Evolutionary conservation across 2,888 invertebrate genomes (phyloP).

Genomic region (Torymus texanus): DNA sequence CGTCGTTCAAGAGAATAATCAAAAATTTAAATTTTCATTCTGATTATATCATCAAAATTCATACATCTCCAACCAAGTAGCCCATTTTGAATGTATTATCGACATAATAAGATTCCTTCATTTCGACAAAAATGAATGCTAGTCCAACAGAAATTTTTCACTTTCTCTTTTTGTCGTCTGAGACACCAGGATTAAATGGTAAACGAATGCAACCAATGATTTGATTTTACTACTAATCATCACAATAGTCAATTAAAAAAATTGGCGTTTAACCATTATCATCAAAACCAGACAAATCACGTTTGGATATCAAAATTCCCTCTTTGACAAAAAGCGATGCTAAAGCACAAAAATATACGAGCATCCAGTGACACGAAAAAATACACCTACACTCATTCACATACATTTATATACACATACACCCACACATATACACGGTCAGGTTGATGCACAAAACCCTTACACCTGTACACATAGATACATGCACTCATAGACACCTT

Average conservation of each 20-base stretch:
- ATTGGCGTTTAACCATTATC: neutral
- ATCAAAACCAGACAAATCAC: neutral
- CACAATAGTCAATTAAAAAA: neutral
- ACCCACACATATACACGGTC: neutral
- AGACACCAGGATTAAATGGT: too few species aligned
- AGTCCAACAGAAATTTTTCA: too few species aligned
- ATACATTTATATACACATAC: neutral
- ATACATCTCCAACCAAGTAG: neutral
- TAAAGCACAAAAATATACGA: constrained; percentile 9
- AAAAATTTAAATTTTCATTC: constrained; percentile 15
- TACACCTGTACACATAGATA: neutral
- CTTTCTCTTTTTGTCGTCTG: too few species aligned
- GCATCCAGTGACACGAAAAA: neutral
- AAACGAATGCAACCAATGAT: neutral
- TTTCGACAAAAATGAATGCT: too few species aligned
- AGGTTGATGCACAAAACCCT: neutral
- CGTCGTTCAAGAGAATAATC: neutral
- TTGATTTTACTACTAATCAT: constrained; percentile 46
- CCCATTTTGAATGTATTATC: neutral
- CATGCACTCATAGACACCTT: too few species aligned
- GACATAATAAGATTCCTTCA: too few species aligned
- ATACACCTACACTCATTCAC: neutral
- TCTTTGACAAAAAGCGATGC: constrained; percentile 15
- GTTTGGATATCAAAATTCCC: constrained; percentile 3
- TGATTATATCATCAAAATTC: neutral